A percentile compares a stretch with the other conserved stretches of the same genome.
These are phyloP conservation scores for Chloroceryle amazona DNA, from an alignment of 2,797 vertebrate species.

Conservation along the genomic window DNA sequence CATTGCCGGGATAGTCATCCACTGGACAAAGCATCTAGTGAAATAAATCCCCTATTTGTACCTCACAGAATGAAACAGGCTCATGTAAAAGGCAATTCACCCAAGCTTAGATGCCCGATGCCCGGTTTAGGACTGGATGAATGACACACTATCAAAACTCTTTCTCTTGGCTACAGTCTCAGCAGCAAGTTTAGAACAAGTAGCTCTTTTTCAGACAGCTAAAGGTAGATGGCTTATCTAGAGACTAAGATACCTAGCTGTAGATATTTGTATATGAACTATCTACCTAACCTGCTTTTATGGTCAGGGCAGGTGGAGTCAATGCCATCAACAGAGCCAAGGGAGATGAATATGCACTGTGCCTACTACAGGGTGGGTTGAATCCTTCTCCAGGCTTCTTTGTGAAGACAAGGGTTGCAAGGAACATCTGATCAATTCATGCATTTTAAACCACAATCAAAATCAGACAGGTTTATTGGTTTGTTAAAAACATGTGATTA, in stretches of 20 bases:
- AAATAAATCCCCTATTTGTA: not conserved
- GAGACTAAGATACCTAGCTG: not conserved
- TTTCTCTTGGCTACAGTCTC: not conserved
- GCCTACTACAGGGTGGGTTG: fast-evolving
- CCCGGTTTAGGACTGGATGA: not conserved
- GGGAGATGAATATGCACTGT: not conserved
- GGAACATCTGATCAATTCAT: not conserved
- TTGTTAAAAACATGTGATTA: not conserved
- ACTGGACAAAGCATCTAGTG: not conserved
- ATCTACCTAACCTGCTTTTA: not conserved
- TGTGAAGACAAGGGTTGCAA: not conserved
- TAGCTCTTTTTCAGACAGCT: not conserved
- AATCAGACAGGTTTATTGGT: not conserved
- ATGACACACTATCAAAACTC: not conserved
- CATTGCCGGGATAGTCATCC: not conserved
- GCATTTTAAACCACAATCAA: not conserved
- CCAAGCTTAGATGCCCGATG: not conserved
- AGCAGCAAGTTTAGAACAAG: not conserved
- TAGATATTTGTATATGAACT: not conserved
- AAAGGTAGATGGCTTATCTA: not conserved
- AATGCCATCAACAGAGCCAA: not conserved
- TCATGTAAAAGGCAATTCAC: not conserved
- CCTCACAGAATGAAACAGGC: not conserved
- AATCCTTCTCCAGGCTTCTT: not conserved
- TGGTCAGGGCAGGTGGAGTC: not conserved